Evolutionary conservation across 2,797 vertebrate genomes (phyloP).

Genomic region (Champsocephalus gunnari): DNA sequence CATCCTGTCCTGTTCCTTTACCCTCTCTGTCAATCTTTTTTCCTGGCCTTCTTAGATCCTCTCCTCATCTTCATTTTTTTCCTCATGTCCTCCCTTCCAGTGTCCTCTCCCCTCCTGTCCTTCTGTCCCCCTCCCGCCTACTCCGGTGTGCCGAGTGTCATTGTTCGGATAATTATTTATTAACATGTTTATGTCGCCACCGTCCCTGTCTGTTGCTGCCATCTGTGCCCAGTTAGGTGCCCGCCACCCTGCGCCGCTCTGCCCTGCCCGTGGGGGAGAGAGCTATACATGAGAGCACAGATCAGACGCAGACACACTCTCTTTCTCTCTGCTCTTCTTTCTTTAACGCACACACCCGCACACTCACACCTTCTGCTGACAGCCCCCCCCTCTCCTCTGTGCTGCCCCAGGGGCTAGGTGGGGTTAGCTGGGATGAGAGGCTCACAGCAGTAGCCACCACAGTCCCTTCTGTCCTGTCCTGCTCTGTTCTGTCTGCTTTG

Average conservation of each 20-base stretch:
- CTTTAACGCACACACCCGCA: constrained; percentile 50
- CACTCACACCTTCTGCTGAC: constrained; percentile 72
- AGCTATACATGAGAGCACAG: constrained; percentile 66
- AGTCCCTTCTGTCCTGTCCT: constrained; percentile 79
- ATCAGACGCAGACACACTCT: constrained; percentile 46
- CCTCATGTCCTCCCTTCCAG: constrained; percentile 26
- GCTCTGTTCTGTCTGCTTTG: constrained; percentile 65
- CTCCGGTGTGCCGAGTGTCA: constrained; percentile 70
- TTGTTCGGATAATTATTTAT: constrained; percentile 81
- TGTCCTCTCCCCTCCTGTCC: constrained; percentile 44
- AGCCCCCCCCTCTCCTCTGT: constrained; percentile 51
- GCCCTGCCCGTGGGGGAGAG: constrained; percentile 73
- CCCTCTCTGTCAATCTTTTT: constrained; percentile 44
- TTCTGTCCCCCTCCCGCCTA: constrained; percentile 39
- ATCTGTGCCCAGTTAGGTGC: constrained; percentile 82
- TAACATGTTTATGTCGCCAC: constrained; percentile 73
- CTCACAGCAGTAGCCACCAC: constrained; percentile 74
- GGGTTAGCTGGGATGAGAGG: constrained; percentile 74
- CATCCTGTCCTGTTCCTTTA: constrained; percentile 38
- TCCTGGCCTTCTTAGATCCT: constrained; percentile 35
- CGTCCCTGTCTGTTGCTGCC: constrained; percentile 73
- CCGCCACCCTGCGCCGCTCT: constrained; percentile 70
- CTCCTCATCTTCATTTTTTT: constrained; percentile 19
- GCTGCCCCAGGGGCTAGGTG: constrained; percentile 76
- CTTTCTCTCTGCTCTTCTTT: constrained; percentile 32